Conservation (phyloP, 2,888 invertebrate genomes). For the Gastrophysa polygoni region DNA sequence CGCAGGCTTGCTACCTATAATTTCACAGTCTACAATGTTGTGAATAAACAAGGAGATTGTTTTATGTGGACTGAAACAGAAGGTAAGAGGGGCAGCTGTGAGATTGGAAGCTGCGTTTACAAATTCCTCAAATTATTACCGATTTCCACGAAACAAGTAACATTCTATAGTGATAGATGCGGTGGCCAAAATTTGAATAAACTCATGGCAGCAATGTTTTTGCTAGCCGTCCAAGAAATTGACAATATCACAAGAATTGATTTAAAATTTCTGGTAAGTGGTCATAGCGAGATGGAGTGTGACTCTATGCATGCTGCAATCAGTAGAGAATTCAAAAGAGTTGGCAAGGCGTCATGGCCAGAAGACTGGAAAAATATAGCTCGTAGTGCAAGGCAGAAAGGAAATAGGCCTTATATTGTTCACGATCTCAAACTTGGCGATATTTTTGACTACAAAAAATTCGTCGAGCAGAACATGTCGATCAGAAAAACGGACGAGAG, state of each 20-base stretch:
- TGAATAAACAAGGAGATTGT: slow-evolving; percentile 30
- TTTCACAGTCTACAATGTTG: slow-evolving; percentile 36
- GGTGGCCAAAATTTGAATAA: slow-evolving; percentile 43
- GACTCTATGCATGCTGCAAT: too few relatives aligned
- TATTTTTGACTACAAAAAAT: neutral
- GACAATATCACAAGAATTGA: slow-evolving; percentile 34
- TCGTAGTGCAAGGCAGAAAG: too few relatives aligned
- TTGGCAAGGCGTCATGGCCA: too few relatives aligned
- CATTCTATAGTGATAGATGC: slow-evolving; percentile 42
- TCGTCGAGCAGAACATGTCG: neutral
- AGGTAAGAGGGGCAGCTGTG: slow-evolving; percentile 38
- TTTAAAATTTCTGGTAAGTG: slow-evolving; percentile 33
- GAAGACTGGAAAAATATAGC: too few relatives aligned
- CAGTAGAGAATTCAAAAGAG: neutral
- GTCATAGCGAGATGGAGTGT: slow-evolving; percentile 32
- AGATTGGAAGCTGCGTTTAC: slow-evolving; percentile 33
- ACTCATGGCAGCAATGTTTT: slow-evolving; percentile 39
- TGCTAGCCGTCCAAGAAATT: slow-evolving; percentile 36
- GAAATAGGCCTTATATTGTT: too few relatives aligned
- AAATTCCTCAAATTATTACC: slow-evolving; percentile 36
- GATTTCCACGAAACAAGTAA: too few relatives aligned
- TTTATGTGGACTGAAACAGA: too few relatives aligned
- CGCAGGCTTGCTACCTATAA: slow-evolving; percentile 27
- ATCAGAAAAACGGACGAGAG: slow-evolving; percentile 15
- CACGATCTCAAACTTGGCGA: too few relatives aligned